Conservation (phyloP, 92 coral and sea anemone genomes). For the Zoanthus sociatus region DNA sequence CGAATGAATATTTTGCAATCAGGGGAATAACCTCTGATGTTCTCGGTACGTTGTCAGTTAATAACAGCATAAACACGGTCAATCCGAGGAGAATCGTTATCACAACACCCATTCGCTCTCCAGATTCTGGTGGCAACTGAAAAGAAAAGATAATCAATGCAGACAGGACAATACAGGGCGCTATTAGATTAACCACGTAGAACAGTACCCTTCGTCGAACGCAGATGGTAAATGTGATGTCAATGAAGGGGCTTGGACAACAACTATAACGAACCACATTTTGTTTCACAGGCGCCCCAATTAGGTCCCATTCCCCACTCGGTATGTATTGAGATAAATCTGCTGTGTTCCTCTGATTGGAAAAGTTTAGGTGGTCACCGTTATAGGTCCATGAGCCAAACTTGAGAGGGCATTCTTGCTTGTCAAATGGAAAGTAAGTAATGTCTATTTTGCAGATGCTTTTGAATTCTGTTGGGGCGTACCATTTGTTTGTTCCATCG, state of each 20-base stretch:
- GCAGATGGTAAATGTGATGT: conserved; percentile 87
- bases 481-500: conserved; percentile 88
- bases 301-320: conserved; percentile 96
- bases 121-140: conserved; percentile 98
- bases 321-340: conserved; percentile 80
- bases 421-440: conserved; percentile 91
- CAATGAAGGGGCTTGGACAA: conserved; percentile 87
- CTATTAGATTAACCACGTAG: conserved; percentile 89
- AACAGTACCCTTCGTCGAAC: conserved; percentile 87
- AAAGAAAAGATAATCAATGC: conserved; percentile 88
- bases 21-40: conserved; percentile 96
- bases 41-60: conserved; percentile 95
- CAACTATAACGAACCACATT: conserved; percentile 76
- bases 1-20: conserved; percentile 94
- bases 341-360: conserved; percentile 71
- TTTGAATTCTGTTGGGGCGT: conserved; percentile 95
- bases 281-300: conserved; percentile 73
- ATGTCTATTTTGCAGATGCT: conserved; percentile 98
- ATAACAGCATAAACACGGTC: conserved; percentile 94
- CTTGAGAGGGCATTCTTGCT: conserved; percentile 84
- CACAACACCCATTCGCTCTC: conserved; percentile 95
- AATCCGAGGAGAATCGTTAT: conserved; percentile 90
- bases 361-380: conserved; percentile 81
- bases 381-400: conserved; percentile 99
- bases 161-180: conserved; percentile 92